Evolutionary conservation across 1,140 invertebrate species (phyloP).

Genomic region (Riptortus pedestris): DNA sequence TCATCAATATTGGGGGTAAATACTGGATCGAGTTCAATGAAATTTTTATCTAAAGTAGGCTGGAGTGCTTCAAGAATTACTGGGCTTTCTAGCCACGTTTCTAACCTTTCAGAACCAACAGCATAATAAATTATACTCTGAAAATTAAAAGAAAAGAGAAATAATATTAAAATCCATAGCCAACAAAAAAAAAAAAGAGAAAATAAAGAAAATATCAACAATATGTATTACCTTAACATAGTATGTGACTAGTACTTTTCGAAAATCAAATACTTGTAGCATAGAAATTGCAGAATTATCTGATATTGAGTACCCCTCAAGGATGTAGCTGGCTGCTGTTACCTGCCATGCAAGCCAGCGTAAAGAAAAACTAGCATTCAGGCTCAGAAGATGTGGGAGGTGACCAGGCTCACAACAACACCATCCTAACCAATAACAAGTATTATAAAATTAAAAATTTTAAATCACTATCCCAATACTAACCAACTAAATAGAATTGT

Average conservation of each 20-base stretch:
- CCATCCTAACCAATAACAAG: slow-evolving; percentile 44
- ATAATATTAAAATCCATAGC: slow-evolving; percentile 13
- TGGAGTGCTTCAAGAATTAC: slow-evolving; percentile 69
- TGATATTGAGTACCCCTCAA: slow-evolving; percentile 96
- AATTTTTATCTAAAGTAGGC: slow-evolving; percentile 68
- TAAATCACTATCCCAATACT: not conserved
- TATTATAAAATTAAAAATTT: slow-evolving; percentile 22
- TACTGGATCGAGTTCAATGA: slow-evolving; percentile 90
- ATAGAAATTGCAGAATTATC: slow-evolving; percentile 95
- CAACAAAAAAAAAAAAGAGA: not conserved
- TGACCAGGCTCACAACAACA: slow-evolving; percentile 90
- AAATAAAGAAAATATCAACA: slow-evolving; percentile 4
- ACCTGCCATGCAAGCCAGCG: slow-evolving; percentile 98
- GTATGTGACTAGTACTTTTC: slow-evolving; percentile 92
- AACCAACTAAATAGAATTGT: too few relatives aligned
- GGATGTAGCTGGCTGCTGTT: slow-evolving; percentile 83
- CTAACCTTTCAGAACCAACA: slow-evolving; percentile 73
- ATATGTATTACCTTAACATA: slow-evolving; percentile 77
- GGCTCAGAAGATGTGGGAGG: slow-evolving; percentile 76
- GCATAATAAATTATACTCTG: slow-evolving; percentile 96
- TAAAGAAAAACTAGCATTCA: slow-evolving; percentile 93
- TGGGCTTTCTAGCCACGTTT: slow-evolving; percentile 76
- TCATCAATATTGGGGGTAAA: slow-evolving; percentile 93
- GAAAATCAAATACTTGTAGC: slow-evolving; percentile 93
- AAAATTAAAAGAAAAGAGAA: slow-evolving; percentile 32